These are phyloP conservation scores for Drosophila meridiana DNA, from an alignment of 2,888 invertebrate genomes.

Conservation along the genomic window DNA sequence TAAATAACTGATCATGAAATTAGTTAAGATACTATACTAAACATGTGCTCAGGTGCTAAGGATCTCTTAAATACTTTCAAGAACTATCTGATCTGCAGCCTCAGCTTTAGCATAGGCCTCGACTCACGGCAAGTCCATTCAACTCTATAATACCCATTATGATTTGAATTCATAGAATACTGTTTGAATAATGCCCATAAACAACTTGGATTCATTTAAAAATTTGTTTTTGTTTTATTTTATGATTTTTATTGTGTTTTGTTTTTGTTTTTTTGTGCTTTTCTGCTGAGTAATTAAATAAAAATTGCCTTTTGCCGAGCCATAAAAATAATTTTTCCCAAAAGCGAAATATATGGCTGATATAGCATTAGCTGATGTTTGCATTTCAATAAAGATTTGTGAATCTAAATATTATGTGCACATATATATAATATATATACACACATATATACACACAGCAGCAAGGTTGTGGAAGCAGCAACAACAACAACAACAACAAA, in stretches of 20 bases:
- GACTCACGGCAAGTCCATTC: background rate
- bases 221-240: constrained; percentile 12
- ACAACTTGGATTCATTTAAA: constrained; percentile 39
- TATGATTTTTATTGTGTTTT: background rate
- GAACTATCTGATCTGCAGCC: background rate
- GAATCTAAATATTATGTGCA: constrained; percentile 42
- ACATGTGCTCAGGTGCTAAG: too few species aligned
- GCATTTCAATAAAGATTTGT: constrained; percentile 69
- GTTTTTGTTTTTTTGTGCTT: constrained; percentile 5
- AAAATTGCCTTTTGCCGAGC: constrained; percentile 58
- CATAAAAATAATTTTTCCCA: constrained; percentile 47
- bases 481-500: constrained; percentile 53
- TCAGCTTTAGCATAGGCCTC: background rate
- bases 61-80: background rate
- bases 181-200: constrained; percentile 38
- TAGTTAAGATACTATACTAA: too few species aligned
- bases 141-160: background rate
- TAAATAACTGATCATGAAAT: too few species aligned
- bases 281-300: constrained; percentile 48
- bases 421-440: constrained; percentile 17
- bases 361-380: constrained; percentile 57
- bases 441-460: constrained; percentile 12
- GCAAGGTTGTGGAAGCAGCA: constrained; percentile 47
- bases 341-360: constrained; percentile 48
- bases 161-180: constrained; percentile 18